Evolutionary conservation across 2,888 invertebrate genomes (phyloP).

Genomic region (Dyspetes luteomarginatus): DNA sequence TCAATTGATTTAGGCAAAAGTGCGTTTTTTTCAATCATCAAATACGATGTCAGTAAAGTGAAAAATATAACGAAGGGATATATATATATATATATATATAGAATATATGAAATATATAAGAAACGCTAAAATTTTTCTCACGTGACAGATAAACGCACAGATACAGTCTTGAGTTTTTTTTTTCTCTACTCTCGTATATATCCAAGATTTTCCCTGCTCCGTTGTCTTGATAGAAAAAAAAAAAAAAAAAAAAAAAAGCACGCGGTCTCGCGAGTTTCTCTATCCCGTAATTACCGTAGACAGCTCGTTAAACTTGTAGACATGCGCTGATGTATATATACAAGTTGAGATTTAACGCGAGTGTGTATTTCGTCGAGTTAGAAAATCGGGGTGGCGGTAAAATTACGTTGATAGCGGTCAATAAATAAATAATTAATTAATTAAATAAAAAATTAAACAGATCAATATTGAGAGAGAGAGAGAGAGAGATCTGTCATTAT

Average conservation of each 20-base stretch:
- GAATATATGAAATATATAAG: conserved; percentile 1
- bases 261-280: conserved; percentile 58
- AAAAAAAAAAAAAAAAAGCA: no score
- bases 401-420: not conserved
- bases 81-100: not conserved
- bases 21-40: conserved; percentile 10
- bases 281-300: conserved; percentile 48
- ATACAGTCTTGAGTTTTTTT: conserved; percentile 11
- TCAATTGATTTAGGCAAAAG: not conserved
- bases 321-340: conserved; percentile 15
- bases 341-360: conserved; percentile 36
- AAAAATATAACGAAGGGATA: conserved; percentile 15
- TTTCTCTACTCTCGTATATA: not conserved
- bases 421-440: conserved; percentile 12
- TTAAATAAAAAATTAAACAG: no score
- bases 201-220: conserved; percentile 46
- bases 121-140: conserved; percentile 3
- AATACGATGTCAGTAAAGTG: conserved; percentile 34
- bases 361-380: conserved; percentile 34
- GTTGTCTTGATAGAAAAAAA: conserved; percentile 40
- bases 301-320: conserved; percentile 29
- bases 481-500: conserved; percentile 6
- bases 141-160: conserved; percentile 10
- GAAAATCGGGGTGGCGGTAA: conserved; percentile 6
- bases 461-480: no score